Evolutionary conservation across 2,113 vertebrate species (phyloP).

Genomic region (Daubentonia madagascariensis): DNA sequence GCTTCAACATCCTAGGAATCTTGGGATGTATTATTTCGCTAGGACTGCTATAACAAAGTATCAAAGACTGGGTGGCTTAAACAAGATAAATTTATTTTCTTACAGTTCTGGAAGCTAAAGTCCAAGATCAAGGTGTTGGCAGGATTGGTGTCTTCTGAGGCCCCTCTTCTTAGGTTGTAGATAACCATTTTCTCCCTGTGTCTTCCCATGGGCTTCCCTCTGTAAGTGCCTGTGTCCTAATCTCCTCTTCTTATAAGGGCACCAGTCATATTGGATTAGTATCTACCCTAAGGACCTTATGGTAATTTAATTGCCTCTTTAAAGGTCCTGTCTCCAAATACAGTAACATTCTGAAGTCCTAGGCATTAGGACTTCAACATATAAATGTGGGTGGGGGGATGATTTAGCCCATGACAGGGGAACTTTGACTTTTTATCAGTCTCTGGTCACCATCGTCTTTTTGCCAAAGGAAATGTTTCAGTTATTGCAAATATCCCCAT

Average conservation of each 20-base stretch:
- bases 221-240: background rate
- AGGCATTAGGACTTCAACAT: background rate
- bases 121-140: background rate
- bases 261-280: too few relatives aligned
- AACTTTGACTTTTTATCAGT: background rate
- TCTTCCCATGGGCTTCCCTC: background rate
- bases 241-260: background rate
- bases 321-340: background rate
- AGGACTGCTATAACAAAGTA: background rate
- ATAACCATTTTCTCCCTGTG: rapidly evolving
- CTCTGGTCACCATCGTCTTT: background rate
- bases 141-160: background rate
- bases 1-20: background rate
- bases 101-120: background rate
- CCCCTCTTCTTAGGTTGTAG: background rate
- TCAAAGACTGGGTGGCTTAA: background rate
- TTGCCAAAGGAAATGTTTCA: background rate
- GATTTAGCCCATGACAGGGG: background rate
- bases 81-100: background rate
- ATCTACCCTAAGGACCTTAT: rapidly evolving
- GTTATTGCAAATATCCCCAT: background rate
- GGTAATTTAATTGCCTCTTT: background rate
- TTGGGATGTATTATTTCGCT: rapidly evolving
- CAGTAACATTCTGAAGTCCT: background rate
- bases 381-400: too few relatives aligned